Percentiles rank a stretch among this genome's conserved stretches.
These are phyloP conservation scores for Chrysochloris asiatica DNA, from an alignment of 2,113 vertebrate genomes.

Conservation along the genomic window DNA sequence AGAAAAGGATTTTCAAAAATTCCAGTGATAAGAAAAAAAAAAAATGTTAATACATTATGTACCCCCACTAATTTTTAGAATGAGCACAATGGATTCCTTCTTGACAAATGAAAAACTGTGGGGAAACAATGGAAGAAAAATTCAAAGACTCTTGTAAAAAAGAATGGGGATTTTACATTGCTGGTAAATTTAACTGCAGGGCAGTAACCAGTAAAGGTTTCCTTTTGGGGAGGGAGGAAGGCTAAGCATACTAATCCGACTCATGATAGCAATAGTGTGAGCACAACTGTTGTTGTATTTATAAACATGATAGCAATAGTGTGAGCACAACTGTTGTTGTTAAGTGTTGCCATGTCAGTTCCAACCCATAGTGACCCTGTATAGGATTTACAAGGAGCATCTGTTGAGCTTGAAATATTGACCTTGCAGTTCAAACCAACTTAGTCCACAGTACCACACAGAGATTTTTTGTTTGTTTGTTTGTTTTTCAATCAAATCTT, in stretches of 20 bases:
- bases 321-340: too few relatives aligned
- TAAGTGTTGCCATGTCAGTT: too few relatives aligned
- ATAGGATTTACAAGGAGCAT: too few relatives aligned
- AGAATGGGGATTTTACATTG: neutral
- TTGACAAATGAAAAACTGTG: neutral
- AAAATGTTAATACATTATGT: neutral
- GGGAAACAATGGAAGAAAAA: neutral
- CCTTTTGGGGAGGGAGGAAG: rapidly evolving
- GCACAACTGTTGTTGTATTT: too few relatives aligned
- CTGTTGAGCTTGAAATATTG: too few relatives aligned
- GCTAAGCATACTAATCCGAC: rapidly evolving
- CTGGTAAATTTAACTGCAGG: neutral
- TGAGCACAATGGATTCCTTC: neutral
- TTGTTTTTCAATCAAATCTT: rapidly evolving
- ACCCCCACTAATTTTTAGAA: neutral
- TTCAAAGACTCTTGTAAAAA: neutral
- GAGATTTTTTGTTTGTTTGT: too few relatives aligned
- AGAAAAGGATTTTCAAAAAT: neutral
- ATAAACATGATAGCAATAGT: too few relatives aligned
- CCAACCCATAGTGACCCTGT: too few relatives aligned
- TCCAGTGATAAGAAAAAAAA: neutral
- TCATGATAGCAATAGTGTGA: too few relatives aligned
- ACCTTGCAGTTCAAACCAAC: too few relatives aligned
- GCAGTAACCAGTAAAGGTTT: neutral
- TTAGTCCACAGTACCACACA: too few relatives aligned